Conservation (phyloP, 2,888 invertebrate genomes). For the Liopterus haemorrhoidalis region DNA sequence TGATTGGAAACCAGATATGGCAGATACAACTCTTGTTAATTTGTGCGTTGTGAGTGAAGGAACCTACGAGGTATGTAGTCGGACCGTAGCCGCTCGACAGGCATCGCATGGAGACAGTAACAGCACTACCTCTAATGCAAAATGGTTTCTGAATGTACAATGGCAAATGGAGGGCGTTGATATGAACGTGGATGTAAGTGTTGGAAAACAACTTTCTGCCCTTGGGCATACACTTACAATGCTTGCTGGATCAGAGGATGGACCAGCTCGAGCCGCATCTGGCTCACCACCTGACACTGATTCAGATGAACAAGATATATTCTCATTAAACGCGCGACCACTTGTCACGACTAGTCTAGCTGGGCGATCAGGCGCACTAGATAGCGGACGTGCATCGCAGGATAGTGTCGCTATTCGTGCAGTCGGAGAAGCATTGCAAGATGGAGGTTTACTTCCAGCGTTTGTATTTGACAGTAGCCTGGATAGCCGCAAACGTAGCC, state of each 20-base stretch:
- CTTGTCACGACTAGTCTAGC: slow-evolving; percentile 68
- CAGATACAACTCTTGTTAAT: slow-evolving; percentile 74
- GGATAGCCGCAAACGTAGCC: slow-evolving; percentile 79
- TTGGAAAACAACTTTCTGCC: slow-evolving; percentile 91
- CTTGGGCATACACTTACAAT: slow-evolving; percentile 93
- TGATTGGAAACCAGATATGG: slow-evolving; percentile 92
- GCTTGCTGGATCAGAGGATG: slow-evolving; percentile 86
- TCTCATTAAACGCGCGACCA: too few species aligned
- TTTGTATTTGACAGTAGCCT: slow-evolving; percentile 76
- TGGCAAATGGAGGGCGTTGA: slow-evolving; percentile 99
- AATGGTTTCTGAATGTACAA: slow-evolving; percentile 95
- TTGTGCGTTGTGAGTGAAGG: slow-evolving; percentile 98
- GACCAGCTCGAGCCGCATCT: slow-evolving; percentile 55
- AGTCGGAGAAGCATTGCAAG: too few species aligned
- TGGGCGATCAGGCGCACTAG: too few species aligned
- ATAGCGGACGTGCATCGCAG: slow-evolving; percentile 55
- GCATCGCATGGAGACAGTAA: slow-evolving; percentile 36
- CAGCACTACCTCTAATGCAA: slow-evolving; percentile 61
- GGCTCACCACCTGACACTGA: too few species aligned
- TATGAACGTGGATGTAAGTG: slow-evolving; percentile 90
- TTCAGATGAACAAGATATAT: too few species aligned
- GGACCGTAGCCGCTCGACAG: slow-evolving; percentile 82
- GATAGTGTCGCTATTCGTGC: slow-evolving; percentile 9
- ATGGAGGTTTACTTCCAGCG: slow-evolving; percentile 70
- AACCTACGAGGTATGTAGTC: slow-evolving; percentile 93